Base-by-base conservation (phyloP, 2,888 invertebrate genomes). In the Caenorhabditis wallacei region DNA sequence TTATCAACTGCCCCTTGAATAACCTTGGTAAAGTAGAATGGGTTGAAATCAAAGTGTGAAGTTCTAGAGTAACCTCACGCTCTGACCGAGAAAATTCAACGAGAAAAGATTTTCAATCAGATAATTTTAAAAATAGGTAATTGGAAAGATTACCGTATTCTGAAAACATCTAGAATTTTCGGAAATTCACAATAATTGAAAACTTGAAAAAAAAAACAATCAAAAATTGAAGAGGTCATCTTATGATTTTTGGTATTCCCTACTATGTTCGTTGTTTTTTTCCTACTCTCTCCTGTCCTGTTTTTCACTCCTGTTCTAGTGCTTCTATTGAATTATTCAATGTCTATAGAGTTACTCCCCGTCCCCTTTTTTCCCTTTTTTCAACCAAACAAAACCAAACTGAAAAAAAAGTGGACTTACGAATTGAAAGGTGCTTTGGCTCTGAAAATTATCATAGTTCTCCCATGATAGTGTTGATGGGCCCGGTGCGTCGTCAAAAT, bases 321-420 rank as follows among this genome's bases (percentile, higher is more conserved):
- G 74, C 74, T 66, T 56, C 56, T 64, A 56, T 46, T 74, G 64
- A 74, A 74, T 74, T 56, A 74, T 74, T 74, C 64, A 74, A 74
- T 48, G 63, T 57, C 74, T 48, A 22, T 54, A 40, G 63, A 74
- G 63, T 40, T 64, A 61, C 30, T 30, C 20, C 59, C 43, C 46
- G 20, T 48, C 30, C 51, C 16, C 13, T 59, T 59, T 59, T 59
- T 61, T 18, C 30, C n/a, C n/a, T n/a, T n/a, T n/a, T n/a, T 48
- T 35, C 16, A 13, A 18, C 43, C 57, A 48, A 48, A 48, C 56
- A 37, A 59, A 16, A 11, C 46, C n/a, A 40, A 51, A 72, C 40
- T 43, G n/a, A 56, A 40, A 40, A 10, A 72, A 64, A 74, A 68
- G 51, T 66, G 48, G 26, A 76, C 76, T 76, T 53, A 76, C 76